Evolutionary conservation across 1,140 invertebrate genomes (phyloP), one percentile per base, ranked within the genome.

Genomic region (Hydropsyche tenuis): DNA sequence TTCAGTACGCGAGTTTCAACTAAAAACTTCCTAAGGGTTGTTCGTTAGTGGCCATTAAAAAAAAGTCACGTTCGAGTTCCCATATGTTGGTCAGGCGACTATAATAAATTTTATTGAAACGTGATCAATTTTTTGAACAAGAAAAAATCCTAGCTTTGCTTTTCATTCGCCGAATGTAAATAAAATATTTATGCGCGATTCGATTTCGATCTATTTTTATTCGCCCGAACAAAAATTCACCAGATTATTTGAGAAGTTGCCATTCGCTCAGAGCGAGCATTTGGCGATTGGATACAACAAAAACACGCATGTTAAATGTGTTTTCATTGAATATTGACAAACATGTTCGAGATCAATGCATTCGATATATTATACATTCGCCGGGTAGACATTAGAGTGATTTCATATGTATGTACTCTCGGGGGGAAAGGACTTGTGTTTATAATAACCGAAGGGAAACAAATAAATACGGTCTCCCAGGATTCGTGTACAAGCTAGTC

Each of bases 371-470:
- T n/a, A n/a, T n/a, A n/a, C n/a, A 53, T 53, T 20, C 20, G 14
- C 45, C 18, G 56, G 18, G 23, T 25, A 60, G 23, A 60, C 23
- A 60, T 60, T 20, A 25, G 14, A 20, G 56, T 60, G 56, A 60
- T 60, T 60, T 60, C 12, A 60, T 60, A 25, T n/a, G 25, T 60
- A 37, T 37, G 30, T 37, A 37, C 2, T 9, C 56, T 0, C n/a
- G 23, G 60, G 60, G 63, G 37, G 27, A 51, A 51, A 51, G 30
- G 63, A 65, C 27, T n/a, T 43, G n/a, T 65, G 63, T 65, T 65
- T 65, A 65, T 65, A 65, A 65, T 65, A 65, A 65, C 30, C 16
- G 63, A 65, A 65, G 63, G 63, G 63, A 65, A 65, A 65, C 30
- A 65, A 65, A 65, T 65, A 65, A 65, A 65, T 65, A 65, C 30